Conservation (phyloP, 2,888 invertebrate genomes). For the Agrochola macilenta region DNA sequence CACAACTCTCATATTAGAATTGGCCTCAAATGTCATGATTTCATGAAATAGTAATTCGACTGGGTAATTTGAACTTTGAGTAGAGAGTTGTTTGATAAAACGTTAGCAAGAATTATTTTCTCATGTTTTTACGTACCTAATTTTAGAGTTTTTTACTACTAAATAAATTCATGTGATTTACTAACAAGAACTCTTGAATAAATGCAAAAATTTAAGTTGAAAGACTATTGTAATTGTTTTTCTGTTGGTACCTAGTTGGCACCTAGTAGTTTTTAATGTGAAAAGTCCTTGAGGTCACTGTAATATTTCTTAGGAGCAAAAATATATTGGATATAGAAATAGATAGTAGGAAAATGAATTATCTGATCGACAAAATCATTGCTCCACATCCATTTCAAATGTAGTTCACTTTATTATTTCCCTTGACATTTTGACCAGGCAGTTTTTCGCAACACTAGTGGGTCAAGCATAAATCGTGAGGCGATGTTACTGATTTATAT, state of each 20-base stretch:
- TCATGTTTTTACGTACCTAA: background rate
- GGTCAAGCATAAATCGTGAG: conserved; percentile 27
- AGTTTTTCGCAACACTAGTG: conserved; percentile 33
- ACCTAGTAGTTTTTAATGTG: background rate
- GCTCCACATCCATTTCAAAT: conserved; percentile 28
- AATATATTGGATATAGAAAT: background rate
- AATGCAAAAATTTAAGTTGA: background rate
- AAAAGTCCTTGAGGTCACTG: too few relatives aligned
- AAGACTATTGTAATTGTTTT: background rate
- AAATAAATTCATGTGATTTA: background rate
- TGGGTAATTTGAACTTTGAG: too few relatives aligned
- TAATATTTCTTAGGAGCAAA: background rate
- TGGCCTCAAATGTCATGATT: too few relatives aligned
- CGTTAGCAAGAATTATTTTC: background rate
- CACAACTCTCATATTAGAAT: too few relatives aligned
- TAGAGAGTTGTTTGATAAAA: background rate
- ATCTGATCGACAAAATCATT: conserved; percentile 3
- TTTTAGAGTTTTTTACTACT: background rate
- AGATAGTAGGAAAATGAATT: background rate
- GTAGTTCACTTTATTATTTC: conserved; percentile 21
- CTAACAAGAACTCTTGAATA: background rate
- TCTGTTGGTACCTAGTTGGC: background rate
- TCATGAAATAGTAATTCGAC: too few relatives aligned
- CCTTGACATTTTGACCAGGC: conserved; percentile 45
- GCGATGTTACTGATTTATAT: conserved; percentile 15